These are phyloP conservation scores for Drosophila teissieri DNA, from an alignment of 1,140 invertebrate species.

Conservation along the genomic window DNA sequence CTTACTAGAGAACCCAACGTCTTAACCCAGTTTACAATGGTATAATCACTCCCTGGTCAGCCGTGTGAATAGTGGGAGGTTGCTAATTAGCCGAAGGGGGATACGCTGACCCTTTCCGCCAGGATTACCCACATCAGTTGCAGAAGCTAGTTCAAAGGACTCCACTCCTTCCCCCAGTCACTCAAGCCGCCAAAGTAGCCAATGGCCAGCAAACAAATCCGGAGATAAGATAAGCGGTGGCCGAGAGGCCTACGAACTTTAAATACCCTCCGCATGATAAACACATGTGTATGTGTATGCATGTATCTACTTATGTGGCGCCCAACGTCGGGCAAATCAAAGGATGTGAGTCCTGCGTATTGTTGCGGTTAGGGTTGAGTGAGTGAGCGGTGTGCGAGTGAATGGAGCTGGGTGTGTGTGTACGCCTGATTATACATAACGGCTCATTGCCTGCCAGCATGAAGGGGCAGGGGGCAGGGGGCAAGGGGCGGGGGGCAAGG, in stretches of 20 bases:
- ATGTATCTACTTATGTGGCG: not conserved
- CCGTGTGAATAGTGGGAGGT: conserved; percentile 42
- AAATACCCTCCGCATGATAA: not conserved
- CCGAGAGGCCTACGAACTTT: conserved; percentile 1
- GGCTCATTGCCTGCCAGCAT: conserved; percentile 64
- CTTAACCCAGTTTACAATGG: no score
- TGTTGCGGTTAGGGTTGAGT: conserved; percentile 17
- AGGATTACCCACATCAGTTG: conserved; percentile 65
- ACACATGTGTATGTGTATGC: not conserved
- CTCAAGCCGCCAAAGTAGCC: conserved; percentile 43
- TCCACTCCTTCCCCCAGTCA: not conserved
- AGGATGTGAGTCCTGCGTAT: conserved; percentile 11
- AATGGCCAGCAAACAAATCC: conserved; percentile 54
- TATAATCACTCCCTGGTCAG: not conserved
- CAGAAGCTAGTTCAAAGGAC: conserved; percentile 60
- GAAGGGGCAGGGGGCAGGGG: conserved; percentile 3
- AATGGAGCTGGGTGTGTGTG: conserved; percentile 1
- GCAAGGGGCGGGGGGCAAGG: no score
- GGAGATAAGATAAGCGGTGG: conserved; percentile 16
- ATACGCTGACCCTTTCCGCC: not conserved
- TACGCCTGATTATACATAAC: conserved; percentile 63
- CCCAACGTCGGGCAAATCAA: not conserved
- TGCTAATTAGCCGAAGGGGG: conserved; percentile 47
- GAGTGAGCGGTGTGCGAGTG: conserved; percentile 2
- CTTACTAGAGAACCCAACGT: no score